Percentiles rank a stretch among this genome's conserved stretches.
Conservation (phyloP, 2,113 vertebrate species). For the Paralichthys olivaceus region DNA sequence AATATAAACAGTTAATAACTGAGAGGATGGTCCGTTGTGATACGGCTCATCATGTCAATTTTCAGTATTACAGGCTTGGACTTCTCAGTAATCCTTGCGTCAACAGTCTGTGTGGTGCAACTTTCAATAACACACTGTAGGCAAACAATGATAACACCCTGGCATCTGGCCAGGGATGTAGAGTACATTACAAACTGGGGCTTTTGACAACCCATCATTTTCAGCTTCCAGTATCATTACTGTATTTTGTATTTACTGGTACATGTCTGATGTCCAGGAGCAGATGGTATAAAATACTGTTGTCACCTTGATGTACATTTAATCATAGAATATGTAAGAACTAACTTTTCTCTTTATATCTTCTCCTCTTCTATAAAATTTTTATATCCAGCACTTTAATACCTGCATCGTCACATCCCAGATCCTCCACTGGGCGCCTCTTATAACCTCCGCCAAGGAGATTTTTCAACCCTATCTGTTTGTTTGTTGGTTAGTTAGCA, state of each 20-base stretch:
- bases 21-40: background rate
- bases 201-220: background rate
- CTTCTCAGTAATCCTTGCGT: conserved; percentile 19
- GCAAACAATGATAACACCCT: conserved; percentile 14
- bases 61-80: conserved; percentile 21
- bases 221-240: too few species aligned
- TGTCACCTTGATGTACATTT: background rate
- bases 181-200: background rate
- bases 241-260: background rate
- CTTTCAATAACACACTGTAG: conserved; percentile 8
- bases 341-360: background rate
- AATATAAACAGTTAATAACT: conserved; percentile 27
- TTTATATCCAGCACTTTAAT: too few species aligned
- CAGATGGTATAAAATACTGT: conserved; percentile 7
- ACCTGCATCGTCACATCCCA: too few species aligned
- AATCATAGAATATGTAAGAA: background rate
- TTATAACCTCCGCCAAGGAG: too few species aligned
- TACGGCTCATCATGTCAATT: conserved; percentile 15
- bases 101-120: background rate
- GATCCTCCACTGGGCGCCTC: too few species aligned
- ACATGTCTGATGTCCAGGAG: background rate
- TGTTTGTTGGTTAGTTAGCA: too few species aligned
- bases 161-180: background rate
- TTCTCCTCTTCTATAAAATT: background rate
- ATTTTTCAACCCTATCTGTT: too few species aligned